Conservation (phyloP, 2,113 vertebrate species). For the Sylvia atricapilla region DNA sequence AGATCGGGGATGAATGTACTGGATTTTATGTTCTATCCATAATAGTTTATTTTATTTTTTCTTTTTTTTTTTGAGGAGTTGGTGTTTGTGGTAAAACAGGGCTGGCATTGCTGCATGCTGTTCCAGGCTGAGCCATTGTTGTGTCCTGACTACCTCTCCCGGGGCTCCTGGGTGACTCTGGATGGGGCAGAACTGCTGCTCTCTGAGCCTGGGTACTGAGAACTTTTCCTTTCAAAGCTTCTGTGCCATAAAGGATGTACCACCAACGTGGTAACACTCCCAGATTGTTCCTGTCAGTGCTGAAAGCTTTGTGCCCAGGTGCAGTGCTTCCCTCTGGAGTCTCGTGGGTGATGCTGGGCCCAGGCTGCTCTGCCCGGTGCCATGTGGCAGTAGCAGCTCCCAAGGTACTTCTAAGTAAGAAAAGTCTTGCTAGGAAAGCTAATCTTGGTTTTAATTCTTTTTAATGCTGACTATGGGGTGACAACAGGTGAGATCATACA, state of each 20-base stretch:
- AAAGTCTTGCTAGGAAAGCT: background rate
- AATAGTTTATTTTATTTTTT: background rate
- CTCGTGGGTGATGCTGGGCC: background rate
- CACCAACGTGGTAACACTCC: background rate
- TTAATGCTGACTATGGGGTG: background rate
- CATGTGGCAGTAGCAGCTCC: background rate
- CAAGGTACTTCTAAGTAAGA: background rate
- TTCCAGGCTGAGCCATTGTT: background rate
- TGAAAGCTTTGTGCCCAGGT: rapidly evolving
- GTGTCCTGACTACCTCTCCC: conserved; percentile 54
- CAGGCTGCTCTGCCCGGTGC: background rate
- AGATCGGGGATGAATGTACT: background rate
- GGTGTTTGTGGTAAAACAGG: background rate
- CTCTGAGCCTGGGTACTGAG: background rate
- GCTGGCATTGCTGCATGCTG: background rate
- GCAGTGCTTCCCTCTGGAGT: background rate
- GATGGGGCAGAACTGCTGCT: background rate
- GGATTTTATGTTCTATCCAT: background rate
- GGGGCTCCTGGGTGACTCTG: background rate
- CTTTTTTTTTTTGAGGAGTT: background rate
- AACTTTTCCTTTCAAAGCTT: background rate
- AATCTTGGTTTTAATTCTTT: background rate
- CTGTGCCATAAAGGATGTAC: background rate
- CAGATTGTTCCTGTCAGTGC: background rate
- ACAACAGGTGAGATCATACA: background rate